Evolutionary conservation across 2,113 vertebrate species (phyloP), one percentile per base, ranked within the genome.

Genomic region (Zosterops borbonicus): DNA sequence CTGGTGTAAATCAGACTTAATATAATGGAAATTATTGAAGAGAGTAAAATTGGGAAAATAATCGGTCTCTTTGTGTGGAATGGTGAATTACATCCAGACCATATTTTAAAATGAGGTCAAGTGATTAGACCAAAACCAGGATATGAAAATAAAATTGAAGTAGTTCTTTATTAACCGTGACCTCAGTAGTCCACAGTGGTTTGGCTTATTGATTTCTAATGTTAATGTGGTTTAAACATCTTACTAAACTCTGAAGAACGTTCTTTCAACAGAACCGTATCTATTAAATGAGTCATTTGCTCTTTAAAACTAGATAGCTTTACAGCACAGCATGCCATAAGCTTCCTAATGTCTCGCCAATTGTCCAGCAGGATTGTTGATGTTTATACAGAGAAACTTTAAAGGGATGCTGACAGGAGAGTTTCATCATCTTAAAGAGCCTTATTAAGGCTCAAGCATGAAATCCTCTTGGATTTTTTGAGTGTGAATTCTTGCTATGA

Each of bases 141-240:
- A 92, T 83, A 86, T 92, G 92, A 94, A 97, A 94, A 92, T 93
- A 95, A 95, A 95, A 94, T 83, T 58, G 77, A 95, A 95, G 74
- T 77, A 4, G 22, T 19, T 96, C 78, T 92, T 95, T 96, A 95
- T 95, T 94, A 92, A 67, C 88, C 52, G 12, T 96, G 94, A 95
- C 86, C 90, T 95, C 88, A 50, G 80, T 80, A 93, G 91, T 87
- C 73, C 91, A 53, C 70, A 75, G 65, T 92, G 90, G 92, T 95
- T 95, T 96, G 90, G 78, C 64, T 95, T 85, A 95, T 94, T 96
- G 94, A 93, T 96, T 96, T 96, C 94, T 95, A 83, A 95, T 92
- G 90, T 93, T 93, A 86, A 95, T 92, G 86, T 71, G 59, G 78
- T 95, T 96, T 95, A 94, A 96, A 93, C 60, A 77, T 94, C 88